These are phyloP conservation scores for Drosophila nr. medialis DNA, from an alignment of 2,888 invertebrate genomes.

Conservation along the genomic window DNA sequence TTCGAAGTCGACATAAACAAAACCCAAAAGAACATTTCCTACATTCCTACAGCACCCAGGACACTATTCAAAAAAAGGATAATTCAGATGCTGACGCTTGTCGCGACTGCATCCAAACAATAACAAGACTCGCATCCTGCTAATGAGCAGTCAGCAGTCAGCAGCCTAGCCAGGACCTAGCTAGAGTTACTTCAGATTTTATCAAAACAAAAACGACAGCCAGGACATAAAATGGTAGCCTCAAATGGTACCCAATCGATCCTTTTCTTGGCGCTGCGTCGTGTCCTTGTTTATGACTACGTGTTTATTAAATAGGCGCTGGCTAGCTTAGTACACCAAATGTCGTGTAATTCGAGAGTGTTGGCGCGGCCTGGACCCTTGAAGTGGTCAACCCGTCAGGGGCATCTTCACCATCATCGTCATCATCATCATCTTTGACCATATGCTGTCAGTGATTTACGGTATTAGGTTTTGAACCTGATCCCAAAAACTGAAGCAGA, in stretches of 20 bases:
- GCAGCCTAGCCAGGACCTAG: slow-evolving; percentile 20
- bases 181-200: slow-evolving; percentile 74
- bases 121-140: slow-evolving; percentile 41
- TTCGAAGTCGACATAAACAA: slow-evolving; percentile 62
- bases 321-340: slow-evolving; percentile 51
- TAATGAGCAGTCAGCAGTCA: slow-evolving; percentile 58
- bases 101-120: slow-evolving; percentile 67
- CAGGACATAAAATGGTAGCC: slow-evolving; percentile 51
- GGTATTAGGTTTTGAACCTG: slow-evolving; percentile 34
- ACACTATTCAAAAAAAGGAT: slow-evolving; percentile 26
- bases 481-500: slow-evolving; percentile 45
- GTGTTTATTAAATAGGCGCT: slow-evolving; percentile 66
- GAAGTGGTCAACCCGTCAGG: slow-evolving; percentile 73
- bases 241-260: slow-evolving; percentile 42
- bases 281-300: slow-evolving; percentile 64
- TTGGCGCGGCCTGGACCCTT: slow-evolving; percentile 46
- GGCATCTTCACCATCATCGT: slow-evolving; percentile 9
- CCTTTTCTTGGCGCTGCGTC: slow-evolving; percentile 62
- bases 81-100: slow-evolving; percentile 46
- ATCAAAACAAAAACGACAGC: slow-evolving; percentile 69
- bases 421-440: slow-evolving; percentile 37
- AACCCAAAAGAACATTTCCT: slow-evolving; percentile 12
- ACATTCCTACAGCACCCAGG: slow-evolving; percentile 16
- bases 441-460: slow-evolving; percentile 69
- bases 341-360: slow-evolving; percentile 49